Evolutionary conservation across 35 echinoderm and acorn worm genomes (phyloP).

Genomic region (Chiridota heheva): DNA sequence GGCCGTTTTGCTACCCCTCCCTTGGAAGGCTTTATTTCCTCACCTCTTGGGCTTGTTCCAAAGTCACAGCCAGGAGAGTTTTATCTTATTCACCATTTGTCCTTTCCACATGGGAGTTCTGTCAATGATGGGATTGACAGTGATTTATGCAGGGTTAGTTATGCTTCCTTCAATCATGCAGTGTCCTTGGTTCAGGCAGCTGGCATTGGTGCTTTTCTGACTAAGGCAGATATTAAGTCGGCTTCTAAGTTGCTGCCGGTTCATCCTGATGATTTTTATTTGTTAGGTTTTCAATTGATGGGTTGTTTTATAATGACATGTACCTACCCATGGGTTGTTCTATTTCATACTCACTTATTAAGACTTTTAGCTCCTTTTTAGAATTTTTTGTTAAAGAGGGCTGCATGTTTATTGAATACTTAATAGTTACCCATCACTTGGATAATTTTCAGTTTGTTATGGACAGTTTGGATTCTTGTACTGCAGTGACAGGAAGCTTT

Average conservation of each 20-base stretch:
- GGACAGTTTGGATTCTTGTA: background rate
- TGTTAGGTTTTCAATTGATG: background rate
- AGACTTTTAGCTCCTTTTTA: constrained; percentile 1
- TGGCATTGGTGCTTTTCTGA: constrained; percentile 7
- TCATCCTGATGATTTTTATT: constrained; percentile 3
- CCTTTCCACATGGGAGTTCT: background rate
- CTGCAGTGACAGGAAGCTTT: background rate
- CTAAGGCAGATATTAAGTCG: constrained; percentile 42
- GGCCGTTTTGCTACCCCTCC: constrained; percentile 5
- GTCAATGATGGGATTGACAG: background rate
- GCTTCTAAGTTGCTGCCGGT: constrained; percentile 25
- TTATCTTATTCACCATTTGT: constrained; percentile 4
- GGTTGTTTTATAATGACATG: constrained; percentile 18
- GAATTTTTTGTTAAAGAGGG: background rate
- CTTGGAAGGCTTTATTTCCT: background rate
- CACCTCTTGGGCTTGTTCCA: constrained; percentile 15
- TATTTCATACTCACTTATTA: too few species aligned
- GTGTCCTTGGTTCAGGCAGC: background rate
- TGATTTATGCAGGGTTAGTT: background rate
- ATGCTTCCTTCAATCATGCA: constrained; percentile 1
- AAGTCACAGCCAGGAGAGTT: constrained; percentile 18
- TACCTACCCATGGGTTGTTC: too few species aligned
- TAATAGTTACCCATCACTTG: background rate
- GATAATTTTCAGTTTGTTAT: background rate
- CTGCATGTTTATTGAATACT: constrained; percentile 1